Base-by-base conservation (phyloP, 2,113 vertebrate genomes). In the Canis aureus region DNA sequence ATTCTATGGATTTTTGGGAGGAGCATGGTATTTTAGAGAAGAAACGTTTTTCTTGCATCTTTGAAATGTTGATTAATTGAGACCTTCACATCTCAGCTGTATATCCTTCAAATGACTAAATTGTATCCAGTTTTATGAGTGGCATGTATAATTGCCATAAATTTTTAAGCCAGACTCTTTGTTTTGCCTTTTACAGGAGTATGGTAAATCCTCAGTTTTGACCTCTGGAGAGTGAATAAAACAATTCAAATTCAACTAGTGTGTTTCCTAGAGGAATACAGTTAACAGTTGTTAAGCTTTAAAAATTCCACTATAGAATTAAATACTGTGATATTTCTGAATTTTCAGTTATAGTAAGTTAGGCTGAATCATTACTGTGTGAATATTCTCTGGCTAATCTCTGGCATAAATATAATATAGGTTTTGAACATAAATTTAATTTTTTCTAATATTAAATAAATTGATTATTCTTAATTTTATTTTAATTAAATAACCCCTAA, bases 61-160 rank as follows among this genome's bases (percentile, higher is more conserved):
- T 57, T 97, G 96, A 93, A 97, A 76, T 69, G 11, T 66, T 84
- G 60, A 71, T 81, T 71, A 74, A 60, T 85, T 87, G 43, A 27
- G n/a, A 89, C 53, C 25, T 69, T 96, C 91, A 89, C 97, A 92
- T 97, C 97, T 97, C 89, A 97, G 96, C 89, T 97, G 86, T 96
- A 89, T 94, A 38, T 55, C n/a, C 49, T 89, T 95, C 60, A 95
- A 85, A 69, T 83, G 67, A 29, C 67, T 78, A 51, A 79, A 76
- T 60, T 67, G 4, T 53, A 49, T 59, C 29, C 76, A 82, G n/a
- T 87, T 93, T 88, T 35, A 78, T 51, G 2, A 82, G 32, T 64
- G n/a, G 71, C 51, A 32, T 83, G 20, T 69, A 27, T 11, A 71
- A n/a, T 90, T 97, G 69, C 53, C 64, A 64, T 71, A 57, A 12